phyloP scores from a whole-genome alignment of 2,888 invertebrate genomes.

The Clanis bilineata region DNA sequence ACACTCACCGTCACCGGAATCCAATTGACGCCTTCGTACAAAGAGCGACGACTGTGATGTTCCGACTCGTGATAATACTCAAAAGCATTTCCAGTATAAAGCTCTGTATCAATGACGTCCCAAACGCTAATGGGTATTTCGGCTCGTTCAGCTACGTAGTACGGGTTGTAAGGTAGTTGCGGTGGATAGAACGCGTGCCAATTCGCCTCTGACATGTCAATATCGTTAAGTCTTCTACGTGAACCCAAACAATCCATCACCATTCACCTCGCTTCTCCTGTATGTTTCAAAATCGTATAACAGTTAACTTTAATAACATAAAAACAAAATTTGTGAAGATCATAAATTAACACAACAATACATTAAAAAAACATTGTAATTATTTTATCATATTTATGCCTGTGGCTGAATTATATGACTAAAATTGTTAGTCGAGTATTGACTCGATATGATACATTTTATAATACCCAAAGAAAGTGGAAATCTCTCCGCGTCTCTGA shows the following conservation, averaged over 20 bases:
- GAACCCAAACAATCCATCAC: conserved; percentile 68
- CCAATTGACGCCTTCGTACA: conserved; percentile 77
- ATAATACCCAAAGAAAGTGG: conserved; percentile 40
- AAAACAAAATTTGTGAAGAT: not conserved
- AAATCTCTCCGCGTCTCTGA: conserved; percentile 63
- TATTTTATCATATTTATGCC: not conserved
- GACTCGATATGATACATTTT: no score
- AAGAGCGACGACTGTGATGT: conserved; percentile 58
- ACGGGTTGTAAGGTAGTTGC: conserved; percentile 71
- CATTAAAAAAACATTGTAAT: not conserved
- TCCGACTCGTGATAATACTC: conserved; percentile 56
- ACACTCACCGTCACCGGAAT: conserved; percentile 72
- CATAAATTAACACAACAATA: not conserved
- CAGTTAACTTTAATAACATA: not conserved
- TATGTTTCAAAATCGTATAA: conserved; percentile 18
- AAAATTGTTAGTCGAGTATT: no score
- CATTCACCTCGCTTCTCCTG: conserved; percentile 29
- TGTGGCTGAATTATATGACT: no score
- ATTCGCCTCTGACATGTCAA: conserved; percentile 51
- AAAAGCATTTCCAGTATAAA: conserved; percentile 41
- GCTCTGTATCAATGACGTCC: conserved; percentile 44
- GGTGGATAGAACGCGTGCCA: conserved; percentile 59
- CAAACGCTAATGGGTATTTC: conserved; percentile 41
- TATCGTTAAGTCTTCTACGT: conserved; percentile 47
- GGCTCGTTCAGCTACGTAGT: conserved; percentile 51